phyloP scores from a whole-genome alignment of 2,797 vertebrate genomes.

The Siniperca undulata region DNA sequence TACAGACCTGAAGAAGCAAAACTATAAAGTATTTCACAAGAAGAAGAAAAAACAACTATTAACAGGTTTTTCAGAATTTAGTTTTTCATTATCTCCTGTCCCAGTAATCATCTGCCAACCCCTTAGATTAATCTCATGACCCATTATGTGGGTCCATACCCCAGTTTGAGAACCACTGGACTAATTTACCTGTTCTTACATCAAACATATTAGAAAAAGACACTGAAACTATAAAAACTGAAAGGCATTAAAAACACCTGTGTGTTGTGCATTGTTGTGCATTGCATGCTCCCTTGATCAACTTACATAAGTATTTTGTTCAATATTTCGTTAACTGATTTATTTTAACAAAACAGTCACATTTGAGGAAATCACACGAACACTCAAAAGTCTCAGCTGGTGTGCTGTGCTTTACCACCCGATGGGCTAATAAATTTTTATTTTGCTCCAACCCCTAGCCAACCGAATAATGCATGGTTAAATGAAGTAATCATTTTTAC shows the following conservation, averaged over 20 bases:
- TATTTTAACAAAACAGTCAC: conserved; percentile 49
- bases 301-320: background rate
- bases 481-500: conserved; percentile 90
- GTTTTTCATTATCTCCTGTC: background rate
- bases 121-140: background rate
- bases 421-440: conserved; percentile 77
- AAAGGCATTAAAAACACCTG: background rate
- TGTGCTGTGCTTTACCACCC: conserved; percentile 64
- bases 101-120: background rate
- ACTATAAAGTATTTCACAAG: background rate
- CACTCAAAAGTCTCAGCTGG: conserved; percentile 78
- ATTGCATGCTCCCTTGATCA: background rate
- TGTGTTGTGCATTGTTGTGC: conserved; percentile 7
- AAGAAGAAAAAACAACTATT: background rate
- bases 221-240: background rate
- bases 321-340: conserved; percentile 19
- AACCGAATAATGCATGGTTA: conserved; percentile 85
- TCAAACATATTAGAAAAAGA: background rate
- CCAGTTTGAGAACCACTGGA: background rate
- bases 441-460: conserved; percentile 76
- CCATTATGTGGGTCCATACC: background rate
- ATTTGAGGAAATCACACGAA: conserved; percentile 45
- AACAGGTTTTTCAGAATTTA: background rate
- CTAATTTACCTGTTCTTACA: background rate
- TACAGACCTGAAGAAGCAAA: background rate